Evolutionary conservation across 1,140 invertebrate species (phyloP), one percentile per base, ranked within the genome.

Genomic region (Sogatella furcifera): DNA sequence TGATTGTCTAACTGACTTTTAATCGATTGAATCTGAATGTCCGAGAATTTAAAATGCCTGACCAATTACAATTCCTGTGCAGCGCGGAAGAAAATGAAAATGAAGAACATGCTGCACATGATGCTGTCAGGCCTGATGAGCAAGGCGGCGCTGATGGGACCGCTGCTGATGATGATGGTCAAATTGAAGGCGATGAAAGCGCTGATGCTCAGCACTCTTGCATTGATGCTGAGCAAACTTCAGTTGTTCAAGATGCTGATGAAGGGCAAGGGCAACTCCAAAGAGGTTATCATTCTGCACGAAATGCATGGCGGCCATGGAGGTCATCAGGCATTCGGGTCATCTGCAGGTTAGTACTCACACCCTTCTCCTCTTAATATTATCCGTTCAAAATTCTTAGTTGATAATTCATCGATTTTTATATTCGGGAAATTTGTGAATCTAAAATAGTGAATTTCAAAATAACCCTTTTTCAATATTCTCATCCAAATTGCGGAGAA

Each of bases 101-200:
- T 57, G 52, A 66, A 66, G 42, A 64, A 66, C 53, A 60, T 66
- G 59, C 60, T 66, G 64, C 52, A 60, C 10, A 66, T 64, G 62
- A 62, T 66, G 62, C 55, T 64, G 62, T 64, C 60, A 43, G 59
- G 59, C 5, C 9, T 66, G 42, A 66, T 66, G 62, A 62, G 62
- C 9, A 66, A 66, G 44, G 55, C 59, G 52, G 65, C 65, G 8
- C 38, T 66, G 42, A 57, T 66, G 56, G 63, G 61, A 5, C 65
- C 65, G 1, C 42, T 66, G 0, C 61, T 64, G 61, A 52, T 66
- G 55, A 43, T 66, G 61, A 43, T 66, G 19, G 60, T 66, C 15
- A 66, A 66, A 46, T n/a, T 66, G 10, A 66, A 66, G 24, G 65
- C 62, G 8, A 44, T 66, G 11, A 66, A 66, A 19, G 65, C 65